phyloP scores from a whole-genome alignment of 2,888 invertebrate genomes.

The Allophyes oxyacanthae region DNA sequence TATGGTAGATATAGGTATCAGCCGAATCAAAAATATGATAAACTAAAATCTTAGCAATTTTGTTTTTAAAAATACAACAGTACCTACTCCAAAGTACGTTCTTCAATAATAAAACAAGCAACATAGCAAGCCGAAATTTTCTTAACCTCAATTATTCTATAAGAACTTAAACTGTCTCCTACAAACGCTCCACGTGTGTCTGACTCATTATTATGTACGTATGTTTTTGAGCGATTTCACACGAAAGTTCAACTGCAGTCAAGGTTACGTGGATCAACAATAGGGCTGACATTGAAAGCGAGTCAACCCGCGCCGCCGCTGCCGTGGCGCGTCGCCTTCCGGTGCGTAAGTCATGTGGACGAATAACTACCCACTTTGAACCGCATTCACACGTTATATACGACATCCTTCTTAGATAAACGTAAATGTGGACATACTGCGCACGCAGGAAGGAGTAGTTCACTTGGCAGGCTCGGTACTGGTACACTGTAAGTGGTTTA shows the following conservation, averaged over 20 bases:
- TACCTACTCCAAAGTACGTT: too few relatives aligned
- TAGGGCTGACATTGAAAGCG: slow-evolving; percentile 50
- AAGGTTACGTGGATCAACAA: slow-evolving; percentile 54
- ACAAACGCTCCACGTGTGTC: slow-evolving; percentile 15
- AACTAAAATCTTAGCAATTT: too few relatives aligned
- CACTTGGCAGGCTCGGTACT: slow-evolving; percentile 3
- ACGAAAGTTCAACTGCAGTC: slow-evolving; percentile 59
- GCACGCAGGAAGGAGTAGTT: slow-evolving; percentile 11
- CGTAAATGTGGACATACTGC: slow-evolving; percentile 1
- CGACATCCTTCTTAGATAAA: slow-evolving; percentile 58
- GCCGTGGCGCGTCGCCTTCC: slow-evolving; percentile 37
- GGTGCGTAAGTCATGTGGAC: slow-evolving; percentile 56
- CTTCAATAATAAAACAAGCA: too few relatives aligned
- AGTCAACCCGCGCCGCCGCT: slow-evolving; percentile 35
- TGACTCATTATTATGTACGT: slow-evolving; percentile 32
- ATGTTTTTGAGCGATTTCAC: slow-evolving; percentile 38
- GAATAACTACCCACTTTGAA: slow-evolving; percentile 52
- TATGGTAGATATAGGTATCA: too few relatives aligned
- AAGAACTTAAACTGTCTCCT: slow-evolving; percentile 8
- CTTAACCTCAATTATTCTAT: too few relatives aligned
- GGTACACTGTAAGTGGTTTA: too few relatives aligned
- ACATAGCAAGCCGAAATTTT: too few relatives aligned
- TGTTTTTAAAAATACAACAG: too few relatives aligned
- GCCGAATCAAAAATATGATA: too few relatives aligned
- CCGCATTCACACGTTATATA: slow-evolving; percentile 56